phyloP scores from a whole-genome alignment of 2,113 vertebrate genomes.

The Grammomys surdaster region DNA sequence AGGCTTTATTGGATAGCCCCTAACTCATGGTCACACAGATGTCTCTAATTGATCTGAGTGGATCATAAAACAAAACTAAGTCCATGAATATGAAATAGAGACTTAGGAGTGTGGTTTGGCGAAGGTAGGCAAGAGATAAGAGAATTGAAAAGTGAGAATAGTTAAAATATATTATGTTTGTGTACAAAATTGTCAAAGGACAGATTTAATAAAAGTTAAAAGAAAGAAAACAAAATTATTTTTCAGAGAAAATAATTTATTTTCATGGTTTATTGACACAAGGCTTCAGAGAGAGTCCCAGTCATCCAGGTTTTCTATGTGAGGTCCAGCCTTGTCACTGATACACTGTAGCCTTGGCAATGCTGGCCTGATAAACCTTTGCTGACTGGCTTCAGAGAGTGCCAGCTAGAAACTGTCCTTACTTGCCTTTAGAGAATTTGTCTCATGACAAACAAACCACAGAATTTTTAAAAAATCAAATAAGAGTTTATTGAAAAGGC shows the following conservation, averaged over 20 bases:
- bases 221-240: background rate
- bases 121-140: background rate
- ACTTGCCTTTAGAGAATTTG: constrained; percentile 34
- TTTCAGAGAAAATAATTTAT: background rate
- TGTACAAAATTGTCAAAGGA: background rate
- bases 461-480: constrained; percentile 9
- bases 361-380: background rate
- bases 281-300: background rate
- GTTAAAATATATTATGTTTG: background rate
- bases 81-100: too few relatives aligned
- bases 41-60: background rate
- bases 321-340: background rate
- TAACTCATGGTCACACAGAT: background rate
- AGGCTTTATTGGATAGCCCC: background rate
- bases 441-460: constrained; percentile 30
- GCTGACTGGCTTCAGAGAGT: background rate
- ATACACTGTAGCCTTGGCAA: background rate
- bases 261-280: background rate
- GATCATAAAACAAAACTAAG: background rate
- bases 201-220: background rate
- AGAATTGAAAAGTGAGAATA: background rate
- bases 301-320: background rate
- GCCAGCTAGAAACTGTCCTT: background rate
- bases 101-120: too few relatives aligned
- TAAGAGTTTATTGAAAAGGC: constrained; percentile 50